These are phyloP conservation scores for Botia kubotai DNA, from an alignment of 2,797 vertebrate genomes.

Conservation along the genomic window DNA sequence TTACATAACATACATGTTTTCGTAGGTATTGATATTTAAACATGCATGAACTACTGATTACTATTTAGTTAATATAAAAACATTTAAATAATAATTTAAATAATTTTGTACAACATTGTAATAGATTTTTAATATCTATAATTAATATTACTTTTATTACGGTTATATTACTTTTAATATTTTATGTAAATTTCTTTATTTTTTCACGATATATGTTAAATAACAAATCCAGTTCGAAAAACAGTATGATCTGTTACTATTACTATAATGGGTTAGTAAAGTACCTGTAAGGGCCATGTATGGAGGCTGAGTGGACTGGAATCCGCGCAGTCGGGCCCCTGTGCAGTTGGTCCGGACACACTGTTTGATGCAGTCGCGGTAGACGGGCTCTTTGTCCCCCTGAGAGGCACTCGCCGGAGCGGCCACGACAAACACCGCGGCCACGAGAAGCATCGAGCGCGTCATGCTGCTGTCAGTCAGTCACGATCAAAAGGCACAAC, in stretches of 20 bases:
- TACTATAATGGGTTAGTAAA: background rate
- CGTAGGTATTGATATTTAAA: no score
- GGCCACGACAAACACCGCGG: conserved; percentile 68
- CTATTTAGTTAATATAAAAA: no score
- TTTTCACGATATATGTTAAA: no score
- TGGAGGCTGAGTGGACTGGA: conserved; percentile 88
- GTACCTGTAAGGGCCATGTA: conserved; percentile 96
- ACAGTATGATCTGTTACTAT: background rate
- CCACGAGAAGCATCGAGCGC: conserved; percentile 69
- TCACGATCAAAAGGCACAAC: conserved; percentile 37
- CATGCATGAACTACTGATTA: no score
- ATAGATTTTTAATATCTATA: no score
- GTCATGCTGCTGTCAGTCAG: conserved; percentile 65
- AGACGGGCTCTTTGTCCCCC: conserved; percentile 93
- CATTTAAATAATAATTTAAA: no score
- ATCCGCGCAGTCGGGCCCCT: conserved; percentile 84
- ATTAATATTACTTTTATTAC: no score
- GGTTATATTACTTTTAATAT: no score
- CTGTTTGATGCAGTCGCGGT: conserved; percentile 88
- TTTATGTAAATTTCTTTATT: no score
- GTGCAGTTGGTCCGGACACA: conserved; percentile 93
- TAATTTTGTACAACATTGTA: no score
- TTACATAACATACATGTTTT: no score
- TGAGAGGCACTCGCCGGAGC: conserved; percentile 78
- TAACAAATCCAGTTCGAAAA: no score